Evolutionary conservation across 35 echinoderm and acorn worm species (phyloP), one percentile per base, ranked within the genome.

Genomic region (Ophiothrix spiculata): DNA sequence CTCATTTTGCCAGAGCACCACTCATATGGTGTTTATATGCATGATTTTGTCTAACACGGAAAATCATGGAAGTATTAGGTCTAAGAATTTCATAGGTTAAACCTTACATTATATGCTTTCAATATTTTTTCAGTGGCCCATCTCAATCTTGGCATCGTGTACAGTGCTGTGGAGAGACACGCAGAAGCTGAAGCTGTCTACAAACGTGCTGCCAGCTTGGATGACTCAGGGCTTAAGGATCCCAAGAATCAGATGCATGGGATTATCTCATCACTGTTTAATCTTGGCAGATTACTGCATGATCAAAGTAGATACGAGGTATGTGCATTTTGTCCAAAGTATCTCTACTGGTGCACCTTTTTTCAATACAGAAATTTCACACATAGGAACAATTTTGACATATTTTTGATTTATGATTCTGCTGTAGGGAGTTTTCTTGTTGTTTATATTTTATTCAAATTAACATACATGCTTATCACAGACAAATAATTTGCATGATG

Each of bases 271-370:
- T 82, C 95, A 1, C 87, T 98, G 64, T 98, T 93, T 69, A 98
- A 98, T 45, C 86, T 98, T 21, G 95, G 95, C 36, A 88, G 92
- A 89, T 63, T 98, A n/a, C 36, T 91, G 35, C 95, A 98, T 78
- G 92, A 94, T 69, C 84, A 92, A 54, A 90, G 81, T 35, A 93
- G 92, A 91, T 85, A 91, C 45, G 75, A 98, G 81, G 95, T 98
- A 91, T 12, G 37, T 39, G 19, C n/a, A 6, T 79, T 6, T 23
- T 12, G 1, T 35, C 23, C 3, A 79, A 4, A 33, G 32, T 13
- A 25, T 21, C 1, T 36, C n/a, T 33, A 35, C 3, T 77, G 15
- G 31, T n/a, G 10, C 0, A 80, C 10, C 17, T 16, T 12, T 37
- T 37, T 11, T 15, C 19, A 40, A 36, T 38, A 31, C 79, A 16